Evolutionary conservation across 2,113 vertebrate genomes (phyloP), one percentile per base, ranked within the genome.

Genomic region (Etheostoma spectabile): DNA sequence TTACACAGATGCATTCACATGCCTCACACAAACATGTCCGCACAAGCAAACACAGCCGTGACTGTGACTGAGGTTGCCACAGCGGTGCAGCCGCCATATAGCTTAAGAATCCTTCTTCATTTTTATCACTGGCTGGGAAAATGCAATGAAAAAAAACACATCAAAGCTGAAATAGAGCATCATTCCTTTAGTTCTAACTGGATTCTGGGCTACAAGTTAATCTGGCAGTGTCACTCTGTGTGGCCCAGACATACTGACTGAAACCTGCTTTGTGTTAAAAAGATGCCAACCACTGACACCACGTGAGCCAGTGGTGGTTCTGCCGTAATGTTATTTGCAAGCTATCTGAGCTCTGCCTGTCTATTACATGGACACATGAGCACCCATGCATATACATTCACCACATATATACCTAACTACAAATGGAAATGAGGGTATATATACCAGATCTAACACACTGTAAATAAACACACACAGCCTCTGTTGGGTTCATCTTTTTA

Each of bases 121-220:
- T 84, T 86, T 90, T 82, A 91, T 79, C 67, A 68, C 65, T 2
- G 52, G 72, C 57, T 55, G n/a, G 70, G 56, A 56, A 86, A 80
- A 88, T 80, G 57, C 90, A 76, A 74, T 42, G 8, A 38, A 79
- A 71, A 77, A 88, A 82, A 71, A 75, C 63, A 53, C 6, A 22
- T 75, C 85, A 73, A 75, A 87, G 62, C 67, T 74, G 84, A 79
- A 88, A 84, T 21, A 45, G 53, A 85, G 79, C 80, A 64, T 86
- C 56, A 65, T 81, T 91, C 52, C 88, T 68, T 82, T 56, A 63
- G 66, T 62, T 75, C 42, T 83, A 79, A 86, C 85, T 91, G 74
- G 87, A 83, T 80, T 80, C 75, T 57, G 66, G 45, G 69, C 67
- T 76, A 55, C 87, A 66, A 87, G 57, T 86, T 82, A 35, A n/a